These are phyloP conservation scores for Xylota segnis DNA, from an alignment of 2,888 invertebrate genomes.

Conservation along the genomic window DNA sequence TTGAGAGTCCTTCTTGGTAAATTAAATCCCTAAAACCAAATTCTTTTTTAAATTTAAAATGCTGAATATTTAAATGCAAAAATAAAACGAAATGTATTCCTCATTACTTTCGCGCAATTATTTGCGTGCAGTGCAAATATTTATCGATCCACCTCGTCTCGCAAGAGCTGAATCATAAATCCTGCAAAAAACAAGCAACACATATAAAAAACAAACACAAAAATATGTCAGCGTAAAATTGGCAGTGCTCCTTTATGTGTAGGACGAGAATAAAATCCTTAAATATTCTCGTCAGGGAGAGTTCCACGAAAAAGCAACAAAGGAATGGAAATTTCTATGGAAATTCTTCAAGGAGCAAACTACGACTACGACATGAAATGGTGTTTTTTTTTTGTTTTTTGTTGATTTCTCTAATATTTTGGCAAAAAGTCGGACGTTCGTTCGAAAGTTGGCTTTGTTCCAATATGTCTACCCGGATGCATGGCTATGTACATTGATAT, in stretches of 20 bases:
- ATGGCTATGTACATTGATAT: constrained; percentile 24
- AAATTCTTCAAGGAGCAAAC: constrained; percentile 40
- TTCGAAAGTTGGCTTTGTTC: constrained; percentile 58
- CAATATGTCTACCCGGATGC: constrained; percentile 58
- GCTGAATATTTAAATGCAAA: no score
- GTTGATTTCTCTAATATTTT: constrained; percentile 22
- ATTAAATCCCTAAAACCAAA: no score
- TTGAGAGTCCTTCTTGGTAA: no score
- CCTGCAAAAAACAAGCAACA: neutral
- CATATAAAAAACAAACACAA: neutral
- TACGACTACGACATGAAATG: constrained; percentile 33
- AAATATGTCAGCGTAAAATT: constrained; percentile 28
- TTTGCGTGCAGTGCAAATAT: no score
- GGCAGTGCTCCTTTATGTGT: constrained; percentile 26
- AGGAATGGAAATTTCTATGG: constrained; percentile 19
- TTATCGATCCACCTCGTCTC: neutral
- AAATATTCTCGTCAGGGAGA: constrained; percentile 34
- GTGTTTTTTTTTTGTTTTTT: constrained; percentile 7
- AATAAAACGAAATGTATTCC: no score
- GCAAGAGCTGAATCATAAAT: neutral
- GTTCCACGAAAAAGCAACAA: constrained; percentile 7
- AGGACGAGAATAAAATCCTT: constrained; percentile 4
- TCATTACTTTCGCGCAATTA: no score
- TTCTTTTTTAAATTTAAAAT: no score
- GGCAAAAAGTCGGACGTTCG: constrained; percentile 38